Evolutionary conservation across 2,797 vertebrate species (phyloP).

Genomic region (Oreochromis grahami): DNA sequence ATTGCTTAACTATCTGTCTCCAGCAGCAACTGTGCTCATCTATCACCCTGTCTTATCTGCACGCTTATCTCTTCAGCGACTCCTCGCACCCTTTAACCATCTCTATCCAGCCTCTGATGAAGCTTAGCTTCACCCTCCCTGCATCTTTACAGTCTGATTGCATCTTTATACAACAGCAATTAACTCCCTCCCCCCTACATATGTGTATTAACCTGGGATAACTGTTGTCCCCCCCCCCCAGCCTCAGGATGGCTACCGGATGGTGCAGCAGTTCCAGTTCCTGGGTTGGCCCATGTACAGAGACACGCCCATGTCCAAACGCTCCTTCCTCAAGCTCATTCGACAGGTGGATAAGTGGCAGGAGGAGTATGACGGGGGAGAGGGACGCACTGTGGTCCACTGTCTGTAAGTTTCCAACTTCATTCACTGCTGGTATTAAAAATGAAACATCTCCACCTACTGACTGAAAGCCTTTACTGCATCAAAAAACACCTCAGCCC

Average conservation of each 20-base stretch:
- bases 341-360: conserved; percentile 97
- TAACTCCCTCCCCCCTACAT: background rate
- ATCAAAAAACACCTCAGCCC: background rate
- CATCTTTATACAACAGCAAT: conserved; percentile 16
- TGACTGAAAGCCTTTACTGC: conserved; percentile 42
- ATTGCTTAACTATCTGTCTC: conserved; percentile 39
- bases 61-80: conserved; percentile 14
- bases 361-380: conserved; percentile 96
- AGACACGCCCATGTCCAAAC: conserved; percentile 91
- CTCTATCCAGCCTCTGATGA: background rate
- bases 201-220: conserved; percentile 16
- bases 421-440: conserved; percentile 7
- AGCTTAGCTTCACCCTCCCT: conserved; percentile 6
- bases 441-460: conserved; percentile 74
- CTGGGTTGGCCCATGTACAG: conserved; percentile 97
- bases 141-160: conserved; percentile 27
- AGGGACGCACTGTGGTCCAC: conserved; percentile 94
- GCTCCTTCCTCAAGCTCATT: conserved; percentile 95
- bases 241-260: conserved; percentile 95
- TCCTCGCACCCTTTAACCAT: conserved; percentile 9
- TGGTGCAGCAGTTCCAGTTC: conserved; percentile 99
- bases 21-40: conserved; percentile 32
- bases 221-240: conserved; percentile 30
- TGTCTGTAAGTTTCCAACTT: conserved; percentile 82
- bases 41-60: conserved; percentile 32